Evolutionary conservation across 35 echinoderm and acorn worm species (phyloP).

Genomic region (Nesometra sesokonis): DNA sequence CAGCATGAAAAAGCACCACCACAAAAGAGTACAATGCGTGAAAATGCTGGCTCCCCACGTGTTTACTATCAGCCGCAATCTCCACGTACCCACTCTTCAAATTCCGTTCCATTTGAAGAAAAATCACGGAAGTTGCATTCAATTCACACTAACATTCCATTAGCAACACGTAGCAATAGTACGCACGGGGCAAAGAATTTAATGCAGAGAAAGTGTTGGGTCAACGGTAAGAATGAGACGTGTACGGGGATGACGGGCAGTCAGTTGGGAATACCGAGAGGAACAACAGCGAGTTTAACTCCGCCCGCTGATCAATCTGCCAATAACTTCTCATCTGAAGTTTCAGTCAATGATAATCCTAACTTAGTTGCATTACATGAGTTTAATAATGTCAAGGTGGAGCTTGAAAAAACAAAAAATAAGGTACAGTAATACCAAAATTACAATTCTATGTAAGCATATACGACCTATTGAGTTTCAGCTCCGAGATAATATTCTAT

Average conservation of each 20-base stretch:
- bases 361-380: neutral
- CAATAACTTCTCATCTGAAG: neutral
- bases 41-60: neutral
- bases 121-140: neutral
- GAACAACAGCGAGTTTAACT: neutral
- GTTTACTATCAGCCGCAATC: neutral
- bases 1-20: neutral
- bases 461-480: no score
- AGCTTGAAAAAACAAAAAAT: neutral
- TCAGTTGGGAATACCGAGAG: neutral
- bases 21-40: neutral
- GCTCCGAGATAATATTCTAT: no score
- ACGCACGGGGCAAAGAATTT: no score
- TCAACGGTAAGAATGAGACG: neutral
- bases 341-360: neutral
- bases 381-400: neutral
- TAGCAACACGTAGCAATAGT: no score
- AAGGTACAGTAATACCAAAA: no score
- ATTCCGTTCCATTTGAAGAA: neutral
- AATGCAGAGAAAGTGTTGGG: no score
- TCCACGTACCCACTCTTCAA: neutral
- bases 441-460: no score
- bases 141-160: slow-evolving; percentile 23
- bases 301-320: neutral
- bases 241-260: neutral